Base-by-base conservation (phyloP, 2,888 invertebrate genomes). In the Papilio gigon region DNA sequence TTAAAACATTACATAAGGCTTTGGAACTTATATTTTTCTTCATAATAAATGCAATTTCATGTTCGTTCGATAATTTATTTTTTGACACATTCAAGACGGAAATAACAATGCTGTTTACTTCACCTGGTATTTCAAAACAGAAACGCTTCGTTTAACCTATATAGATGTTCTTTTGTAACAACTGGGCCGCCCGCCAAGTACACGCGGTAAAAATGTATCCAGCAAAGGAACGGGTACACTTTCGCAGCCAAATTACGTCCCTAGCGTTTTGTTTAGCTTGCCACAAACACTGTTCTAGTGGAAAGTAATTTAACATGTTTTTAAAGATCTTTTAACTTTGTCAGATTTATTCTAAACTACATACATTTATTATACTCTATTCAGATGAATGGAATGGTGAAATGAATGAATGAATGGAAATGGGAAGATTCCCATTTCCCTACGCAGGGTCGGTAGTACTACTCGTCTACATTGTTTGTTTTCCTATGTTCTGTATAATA, bases 121-220 rank as follows among this genome's bases (percentile, higher is more conserved):
- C 25, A 67, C 58, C 30, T 56, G 30, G 50, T 44, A 53, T 30
- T 53, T 25, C 25, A 25, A 25, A 25, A 25, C 50, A 33, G 56
- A 17, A 35, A 17, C 17, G 33, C n/a, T 33, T 65, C 63, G 68
- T 67, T 71, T 59, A 65, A 59, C 58, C 70, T 72, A 70, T 67
- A 42, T 65, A 60, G 37, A 42, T 5, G 59, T 59, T 59, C 58
- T 59, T 14, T 58, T 12, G 12, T 9, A 30, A 30, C 53, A 30
- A 53, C 30, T 53, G 53, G 53, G 53, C n/a, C 30, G 12, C n/a
- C 30, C 17, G 53, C 53, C 53, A 53, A 53, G 30, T 53, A 53
- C n/a, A 42, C 53, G 60, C 35, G 50, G 33, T 60, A 59, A 59
- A 59, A 25, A 35, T 20, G 14, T 59, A 37, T 59, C 22, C 53